phyloP scores from a whole-genome alignment of 2,113 vertebrate genomes.

The Chloroceryle aenea region DNA sequence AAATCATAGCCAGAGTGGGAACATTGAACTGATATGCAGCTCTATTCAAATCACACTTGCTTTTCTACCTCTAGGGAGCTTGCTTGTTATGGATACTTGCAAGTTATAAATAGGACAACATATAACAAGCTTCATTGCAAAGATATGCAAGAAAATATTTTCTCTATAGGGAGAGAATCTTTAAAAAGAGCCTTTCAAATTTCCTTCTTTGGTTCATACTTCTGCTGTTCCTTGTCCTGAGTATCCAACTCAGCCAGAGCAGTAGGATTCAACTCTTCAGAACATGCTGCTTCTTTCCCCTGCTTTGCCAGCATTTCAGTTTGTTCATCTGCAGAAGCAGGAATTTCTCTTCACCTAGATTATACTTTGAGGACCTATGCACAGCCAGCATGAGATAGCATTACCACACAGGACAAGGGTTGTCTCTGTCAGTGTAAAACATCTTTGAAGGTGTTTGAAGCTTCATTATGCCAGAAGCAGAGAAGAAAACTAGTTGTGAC shows the following conservation, averaged over 20 bases:
- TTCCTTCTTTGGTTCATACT: background rate
- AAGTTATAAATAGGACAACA: constrained; percentile 79
- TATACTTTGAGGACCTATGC: background rate
- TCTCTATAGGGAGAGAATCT: background rate
- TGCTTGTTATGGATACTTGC: constrained; percentile 42
- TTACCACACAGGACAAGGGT: background rate
- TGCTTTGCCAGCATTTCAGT: background rate
- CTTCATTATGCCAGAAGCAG: background rate
- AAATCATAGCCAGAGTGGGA: constrained; percentile 60
- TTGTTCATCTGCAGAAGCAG: background rate
- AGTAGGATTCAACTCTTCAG: background rate
- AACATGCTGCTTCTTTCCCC: background rate
- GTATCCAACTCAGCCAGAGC: background rate
- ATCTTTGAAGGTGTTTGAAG: background rate
- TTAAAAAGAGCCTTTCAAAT: background rate
- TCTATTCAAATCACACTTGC: constrained; percentile 68
- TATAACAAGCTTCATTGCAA: constrained; percentile 31
- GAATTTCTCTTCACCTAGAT: background rate
- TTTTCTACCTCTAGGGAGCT: constrained; percentile 63
- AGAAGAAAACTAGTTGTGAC: background rate
- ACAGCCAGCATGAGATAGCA: background rate
- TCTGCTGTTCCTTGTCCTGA: background rate
- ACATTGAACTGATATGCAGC: constrained; percentile 50
- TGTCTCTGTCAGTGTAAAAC: background rate
- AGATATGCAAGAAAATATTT: constrained; percentile 18